These are phyloP conservation scores for Schizothorax lantsangensis DNA, from an alignment of 2,797 vertebrate species.

Conservation along the genomic window DNA sequence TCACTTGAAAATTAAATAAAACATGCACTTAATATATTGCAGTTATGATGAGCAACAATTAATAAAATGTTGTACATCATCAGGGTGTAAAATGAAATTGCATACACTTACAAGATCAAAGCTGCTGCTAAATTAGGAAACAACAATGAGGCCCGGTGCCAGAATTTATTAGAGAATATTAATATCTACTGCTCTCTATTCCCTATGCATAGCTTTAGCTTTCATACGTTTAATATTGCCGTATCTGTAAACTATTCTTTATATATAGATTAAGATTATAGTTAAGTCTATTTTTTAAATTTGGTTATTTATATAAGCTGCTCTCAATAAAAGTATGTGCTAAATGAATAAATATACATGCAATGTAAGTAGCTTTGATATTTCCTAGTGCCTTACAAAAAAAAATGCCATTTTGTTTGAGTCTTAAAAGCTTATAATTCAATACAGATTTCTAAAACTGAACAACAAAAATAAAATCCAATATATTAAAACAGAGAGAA, in stretches of 20 bases:
- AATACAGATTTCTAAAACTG: not conserved
- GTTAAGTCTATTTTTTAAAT: not conserved
- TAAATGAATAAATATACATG: not conserved
- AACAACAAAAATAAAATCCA: not conserved
- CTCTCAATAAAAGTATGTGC: not conserved
- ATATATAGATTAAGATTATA: not conserved
- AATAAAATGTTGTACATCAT: not conserved
- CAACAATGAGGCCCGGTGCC: not conserved
- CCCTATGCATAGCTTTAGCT: not conserved
- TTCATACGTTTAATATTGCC: not conserved
- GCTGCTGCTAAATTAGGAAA: not conserved
- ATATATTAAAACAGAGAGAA: not conserved
- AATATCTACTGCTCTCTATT: not conserved
- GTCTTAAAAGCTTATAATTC: not conserved
- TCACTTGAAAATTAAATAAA: not conserved
- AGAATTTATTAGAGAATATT: not conserved
- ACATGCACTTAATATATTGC: not conserved
- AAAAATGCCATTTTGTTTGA: not conserved
- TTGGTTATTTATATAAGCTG: not conserved
- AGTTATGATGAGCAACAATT: not conserved
- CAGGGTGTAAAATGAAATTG: not conserved
- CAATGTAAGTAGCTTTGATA: not conserved
- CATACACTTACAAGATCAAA: not conserved
- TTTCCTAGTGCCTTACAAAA: not conserved
- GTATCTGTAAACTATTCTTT: not conserved